These are phyloP conservation scores for Miopithecus talapoin DNA, from an alignment of 2,797 vertebrate genomes.

Conservation along the genomic window DNA sequence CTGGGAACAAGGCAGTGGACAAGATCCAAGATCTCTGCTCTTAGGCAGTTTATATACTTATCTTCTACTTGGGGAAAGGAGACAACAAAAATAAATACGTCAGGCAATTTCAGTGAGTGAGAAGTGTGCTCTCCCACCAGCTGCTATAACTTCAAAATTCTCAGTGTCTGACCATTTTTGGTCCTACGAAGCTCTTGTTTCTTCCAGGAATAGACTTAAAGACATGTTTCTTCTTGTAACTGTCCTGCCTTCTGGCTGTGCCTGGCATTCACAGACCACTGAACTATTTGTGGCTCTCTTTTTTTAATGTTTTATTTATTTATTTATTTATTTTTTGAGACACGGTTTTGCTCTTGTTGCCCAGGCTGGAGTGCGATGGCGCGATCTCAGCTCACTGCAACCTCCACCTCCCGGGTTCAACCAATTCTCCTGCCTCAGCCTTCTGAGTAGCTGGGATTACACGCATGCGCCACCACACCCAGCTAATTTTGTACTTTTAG, in stretches of 20 bases:
- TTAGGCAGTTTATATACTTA: not conserved
- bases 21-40: not conserved
- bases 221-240: not conserved
- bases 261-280: not conserved
- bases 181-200: not conserved
- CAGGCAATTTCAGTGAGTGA: not conserved
- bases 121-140: not conserved
- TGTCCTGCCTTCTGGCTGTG: not conserved
- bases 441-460: too few species aligned
- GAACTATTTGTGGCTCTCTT: not conserved
- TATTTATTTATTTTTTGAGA: too few species aligned
- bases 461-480: too few species aligned
- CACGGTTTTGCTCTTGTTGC: too few species aligned
- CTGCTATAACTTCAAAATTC: not conserved
- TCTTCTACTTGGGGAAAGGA: not conserved
- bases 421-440: too few species aligned
- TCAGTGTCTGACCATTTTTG: not conserved
- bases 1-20: not conserved
- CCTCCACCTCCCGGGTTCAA: not conserved
- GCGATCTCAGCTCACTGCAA: not conserved
- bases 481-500: not conserved
- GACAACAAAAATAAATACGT: not conserved
- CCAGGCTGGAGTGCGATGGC: not conserved
- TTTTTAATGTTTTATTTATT: too few species aligned
- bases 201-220: not conserved